phyloP scores from a whole-genome alignment of 1,140 invertebrate genomes.

The Drosophila rufa region DNA sequence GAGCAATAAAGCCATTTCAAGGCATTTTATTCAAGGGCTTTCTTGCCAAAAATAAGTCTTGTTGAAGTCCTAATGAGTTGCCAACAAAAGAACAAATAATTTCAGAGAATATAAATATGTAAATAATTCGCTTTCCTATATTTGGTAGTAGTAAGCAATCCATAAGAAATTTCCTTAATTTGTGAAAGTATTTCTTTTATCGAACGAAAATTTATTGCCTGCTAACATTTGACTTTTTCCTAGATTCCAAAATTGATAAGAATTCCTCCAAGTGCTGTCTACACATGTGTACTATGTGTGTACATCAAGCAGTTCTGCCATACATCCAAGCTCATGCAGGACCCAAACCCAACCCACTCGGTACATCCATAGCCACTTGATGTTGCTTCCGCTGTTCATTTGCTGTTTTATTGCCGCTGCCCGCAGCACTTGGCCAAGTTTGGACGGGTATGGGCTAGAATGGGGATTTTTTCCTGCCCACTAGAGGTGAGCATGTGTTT shows the following conservation, averaged over 20 bases:
- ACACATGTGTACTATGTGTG: conserved; percentile 8
- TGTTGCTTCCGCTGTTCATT: conserved; percentile 79
- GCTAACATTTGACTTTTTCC: too few relatives aligned
- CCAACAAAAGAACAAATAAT: too few relatives aligned
- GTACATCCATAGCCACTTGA: conserved; percentile 60
- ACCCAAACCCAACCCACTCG: conserved; percentile 28
- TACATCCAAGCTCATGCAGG: conserved; percentile 32
- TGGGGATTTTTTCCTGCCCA: conserved; percentile 14
- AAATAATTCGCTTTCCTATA: background rate
- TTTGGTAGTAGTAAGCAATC: background rate
- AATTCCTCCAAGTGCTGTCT: background rate
- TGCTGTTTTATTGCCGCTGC: conserved; percentile 76
- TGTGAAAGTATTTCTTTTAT: background rate
- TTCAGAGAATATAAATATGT: background rate
- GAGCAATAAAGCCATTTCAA: too few relatives aligned
- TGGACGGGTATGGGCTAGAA: background rate
- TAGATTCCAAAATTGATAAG: background rate
- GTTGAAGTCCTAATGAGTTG: too few relatives aligned
- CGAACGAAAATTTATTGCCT: too few relatives aligned
- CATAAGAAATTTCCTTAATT: too few relatives aligned
- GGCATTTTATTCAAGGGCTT: too few relatives aligned
- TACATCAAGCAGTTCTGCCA: conserved; percentile 31
- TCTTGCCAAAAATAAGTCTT: too few relatives aligned
- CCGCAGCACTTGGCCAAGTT: conserved; percentile 49
- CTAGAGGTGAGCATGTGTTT: conserved; percentile 47